Evolutionary conservation across 2,888 invertebrate species (phyloP), one percentile per base, ranked within the genome.

Genomic region (Erynnis tages): DNA sequence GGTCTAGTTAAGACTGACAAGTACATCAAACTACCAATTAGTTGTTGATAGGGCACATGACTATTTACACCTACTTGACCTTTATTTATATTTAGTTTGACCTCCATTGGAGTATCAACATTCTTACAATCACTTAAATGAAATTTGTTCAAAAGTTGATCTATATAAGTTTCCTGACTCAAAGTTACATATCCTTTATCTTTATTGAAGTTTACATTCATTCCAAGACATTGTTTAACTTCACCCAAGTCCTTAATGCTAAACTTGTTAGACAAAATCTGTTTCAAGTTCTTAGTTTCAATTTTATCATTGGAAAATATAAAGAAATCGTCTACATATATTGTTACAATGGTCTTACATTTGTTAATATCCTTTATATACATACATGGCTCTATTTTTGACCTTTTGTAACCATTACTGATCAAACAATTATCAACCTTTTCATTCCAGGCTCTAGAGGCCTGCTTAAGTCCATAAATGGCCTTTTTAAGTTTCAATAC

Each of bases 381-480:
- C 23, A 38, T 11, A 11, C 19, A 23, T 11, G 32, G 32, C 14
- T 32, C 32, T 21, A 21, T 3, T 6, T 21, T 21, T 3, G 21
- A 21, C 6, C 6, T 21, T 6, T 21, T 21, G 6, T 21, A 21
- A 4, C 21, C 21, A 21, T 6, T 21, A 3, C 4, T 6, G 3
- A 21, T 4, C 3, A 21, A 6, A 21, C 21, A 21, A 21, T 21
- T 21, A 21, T 21, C 21, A 6, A 32, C 30, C 13, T 13, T 32
- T 7, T 13, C 27, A 43, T 58, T 38, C n/a, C n/a, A n/a, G n/a
- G n/a, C n/a, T n/a, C n/a, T n/a, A n/a, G 57, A 56, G 7, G 62
- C 56, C 19, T 62, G 57, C 7, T 58, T 60, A 5, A 59, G 40
- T 0, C 58, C 57, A 54, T 59, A 62, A 37, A 60, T 56, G 7